Percentiles rank a stretch among this genome's conserved stretches.
phyloP scores from a whole-genome alignment of 2,113 vertebrate genomes.

The Calidris pygmaea region DNA sequence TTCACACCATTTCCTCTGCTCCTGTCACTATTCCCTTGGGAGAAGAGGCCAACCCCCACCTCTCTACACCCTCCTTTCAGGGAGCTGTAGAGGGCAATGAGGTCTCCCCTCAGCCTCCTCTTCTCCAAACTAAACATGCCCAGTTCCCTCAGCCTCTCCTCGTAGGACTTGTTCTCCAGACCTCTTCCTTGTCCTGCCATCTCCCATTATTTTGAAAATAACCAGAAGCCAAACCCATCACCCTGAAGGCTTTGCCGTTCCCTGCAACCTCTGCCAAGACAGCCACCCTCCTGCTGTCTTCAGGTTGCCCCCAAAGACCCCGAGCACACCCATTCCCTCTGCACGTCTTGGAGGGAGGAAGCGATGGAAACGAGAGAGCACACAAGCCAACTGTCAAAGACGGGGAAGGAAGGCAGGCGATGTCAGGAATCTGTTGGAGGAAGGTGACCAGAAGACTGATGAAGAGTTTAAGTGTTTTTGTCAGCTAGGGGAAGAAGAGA shows the following conservation, averaged over 20 bases:
- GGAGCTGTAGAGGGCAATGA: too few species aligned
- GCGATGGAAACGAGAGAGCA: background rate
- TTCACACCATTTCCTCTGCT: too few species aligned
- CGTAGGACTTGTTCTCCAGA: too few species aligned
- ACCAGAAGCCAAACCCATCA: background rate
- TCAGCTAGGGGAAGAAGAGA: background rate
- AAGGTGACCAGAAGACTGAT: background rate
- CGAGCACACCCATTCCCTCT: fast-evolving
- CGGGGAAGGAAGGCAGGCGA: background rate
- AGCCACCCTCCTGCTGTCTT: background rate
- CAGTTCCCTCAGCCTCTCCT: too few species aligned
- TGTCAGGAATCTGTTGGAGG: background rate
- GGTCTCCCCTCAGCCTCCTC: too few species aligned
- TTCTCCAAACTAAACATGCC: too few species aligned
- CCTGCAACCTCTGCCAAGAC: background rate
- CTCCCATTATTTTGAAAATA: background rate
- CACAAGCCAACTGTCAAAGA: background rate
- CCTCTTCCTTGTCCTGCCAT: background rate
- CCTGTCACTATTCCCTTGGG: too few species aligned
- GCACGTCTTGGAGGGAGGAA: background rate
- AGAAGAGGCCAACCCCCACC: too few species aligned
- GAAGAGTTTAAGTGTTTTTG: background rate
- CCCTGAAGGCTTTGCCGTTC: background rate
- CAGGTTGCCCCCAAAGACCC: background rate
- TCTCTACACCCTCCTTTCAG: too few species aligned